Evolutionary conservation across 1,140 invertebrate species (phyloP).

Genomic region (Luehdorfia chinensis): DNA sequence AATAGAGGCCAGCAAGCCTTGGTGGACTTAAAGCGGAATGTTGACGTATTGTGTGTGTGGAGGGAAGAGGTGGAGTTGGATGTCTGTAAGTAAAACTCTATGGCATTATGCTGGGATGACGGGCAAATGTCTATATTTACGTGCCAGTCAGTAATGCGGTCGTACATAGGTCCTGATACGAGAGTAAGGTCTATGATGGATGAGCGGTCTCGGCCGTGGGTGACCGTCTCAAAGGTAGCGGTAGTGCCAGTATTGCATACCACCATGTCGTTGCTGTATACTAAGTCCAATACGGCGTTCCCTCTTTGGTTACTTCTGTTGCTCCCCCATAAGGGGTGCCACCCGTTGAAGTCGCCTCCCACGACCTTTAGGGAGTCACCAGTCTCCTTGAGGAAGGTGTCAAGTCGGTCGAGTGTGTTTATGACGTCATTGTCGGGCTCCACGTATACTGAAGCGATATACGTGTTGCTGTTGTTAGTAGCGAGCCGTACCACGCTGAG

Average conservation of each 20-base stretch:
- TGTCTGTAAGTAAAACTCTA: neutral
- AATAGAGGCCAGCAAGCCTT: no score
- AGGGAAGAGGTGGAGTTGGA: neutral
- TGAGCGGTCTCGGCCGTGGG: neutral
- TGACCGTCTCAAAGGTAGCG: conserved; percentile 14
- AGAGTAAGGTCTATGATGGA: conserved; percentile 13
- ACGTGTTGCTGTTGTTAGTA: neutral
- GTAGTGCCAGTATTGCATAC: neutral
- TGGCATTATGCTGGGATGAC: conserved; percentile 14
- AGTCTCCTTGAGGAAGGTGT: conserved; percentile 11
- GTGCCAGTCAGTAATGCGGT: conserved; percentile 1
- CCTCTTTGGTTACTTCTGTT: conserved; percentile 6
- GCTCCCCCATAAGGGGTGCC: conserved; percentile 16
- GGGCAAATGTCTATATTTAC: conserved; percentile 5
- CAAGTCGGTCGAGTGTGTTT: no score
- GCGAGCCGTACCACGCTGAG: neutral
- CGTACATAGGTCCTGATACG: neutral
- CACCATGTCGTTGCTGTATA: neutral
- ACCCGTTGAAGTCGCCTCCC: no score
- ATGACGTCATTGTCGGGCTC: conserved; percentile 11
- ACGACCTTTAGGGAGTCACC: neutral
- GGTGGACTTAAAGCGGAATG: no score
- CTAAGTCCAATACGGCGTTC: neutral
- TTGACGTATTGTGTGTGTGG: no score
- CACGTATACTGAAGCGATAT: conserved; percentile 14